These are phyloP conservation scores for Nephrocerus scutellatus DNA, from an alignment of 2,888 invertebrate species.

Conservation along the genomic window DNA sequence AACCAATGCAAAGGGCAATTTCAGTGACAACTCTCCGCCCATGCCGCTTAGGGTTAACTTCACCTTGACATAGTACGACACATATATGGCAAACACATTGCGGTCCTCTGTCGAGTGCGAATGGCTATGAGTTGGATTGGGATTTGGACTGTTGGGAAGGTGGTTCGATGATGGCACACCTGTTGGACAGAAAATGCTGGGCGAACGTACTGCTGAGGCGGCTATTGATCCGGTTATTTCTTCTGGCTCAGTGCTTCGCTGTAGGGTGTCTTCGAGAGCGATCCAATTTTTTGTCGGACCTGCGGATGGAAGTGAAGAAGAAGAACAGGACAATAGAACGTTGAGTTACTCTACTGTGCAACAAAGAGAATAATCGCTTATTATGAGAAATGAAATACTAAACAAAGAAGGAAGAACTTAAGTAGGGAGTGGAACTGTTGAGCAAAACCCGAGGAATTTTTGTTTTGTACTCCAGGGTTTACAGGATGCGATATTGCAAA, in stretches of 20 bases:
- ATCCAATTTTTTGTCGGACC: conserved; percentile 87
- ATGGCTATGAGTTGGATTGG: conserved; percentile 27
- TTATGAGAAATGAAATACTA: too few relatives aligned
- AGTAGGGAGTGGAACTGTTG: too few relatives aligned
- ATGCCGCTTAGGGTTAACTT: conserved; percentile 73
- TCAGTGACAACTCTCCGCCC: conserved; percentile 72
- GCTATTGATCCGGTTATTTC: conserved; percentile 46
- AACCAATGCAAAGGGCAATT: conserved; percentile 72
- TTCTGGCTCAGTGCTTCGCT: conserved; percentile 59
- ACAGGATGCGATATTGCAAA: too few relatives aligned
- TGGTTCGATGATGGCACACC: conserved; percentile 7
- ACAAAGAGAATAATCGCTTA: too few relatives aligned
- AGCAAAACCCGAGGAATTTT: too few relatives aligned
- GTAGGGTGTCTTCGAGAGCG: conserved; percentile 78
- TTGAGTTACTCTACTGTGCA: too few relatives aligned
- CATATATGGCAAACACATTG: conserved; percentile 85
- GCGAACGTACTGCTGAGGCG: conserved; percentile 54
- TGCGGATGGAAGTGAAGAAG: conserved; percentile 21
- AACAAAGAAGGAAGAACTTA: too few relatives aligned
- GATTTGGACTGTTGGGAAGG: conserved; percentile 37
- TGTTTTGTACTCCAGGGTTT: too few relatives aligned
- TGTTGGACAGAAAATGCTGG: conserved; percentile 29
- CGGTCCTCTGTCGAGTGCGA: conserved; percentile 53
- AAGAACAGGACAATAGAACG: too few relatives aligned
- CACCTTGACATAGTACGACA: conserved; percentile 85